Conservation (phyloP, 2,888 invertebrate species). For the Mellilla xanthometata region DNA sequence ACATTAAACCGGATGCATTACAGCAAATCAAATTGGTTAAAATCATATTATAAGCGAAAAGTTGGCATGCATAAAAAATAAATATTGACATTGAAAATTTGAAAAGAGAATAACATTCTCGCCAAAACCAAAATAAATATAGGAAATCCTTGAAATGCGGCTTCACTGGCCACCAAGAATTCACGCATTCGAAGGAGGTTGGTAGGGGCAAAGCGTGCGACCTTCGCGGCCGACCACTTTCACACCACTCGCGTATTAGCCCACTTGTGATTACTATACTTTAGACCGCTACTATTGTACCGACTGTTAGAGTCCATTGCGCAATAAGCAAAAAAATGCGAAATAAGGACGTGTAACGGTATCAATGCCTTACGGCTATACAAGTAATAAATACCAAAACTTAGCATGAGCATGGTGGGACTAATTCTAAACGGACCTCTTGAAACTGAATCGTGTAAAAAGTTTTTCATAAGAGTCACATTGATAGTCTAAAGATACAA, state of each 20-base stretch:
- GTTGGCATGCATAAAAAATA: too few species aligned
- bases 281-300: slow-evolving; percentile 51
- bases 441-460: too few species aligned
- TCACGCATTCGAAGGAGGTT: neutral
- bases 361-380: neutral
- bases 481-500: too few species aligned
- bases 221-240: slow-evolving; percentile 66
- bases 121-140: too few species aligned
- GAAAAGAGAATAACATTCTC: too few species aligned
- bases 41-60: too few species aligned
- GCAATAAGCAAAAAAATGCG: slow-evolving; percentile 38
- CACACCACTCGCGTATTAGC: slow-evolving; percentile 60
- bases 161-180: neutral
- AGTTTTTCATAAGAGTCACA: too few species aligned
- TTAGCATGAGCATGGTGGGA: too few species aligned
- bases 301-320: slow-evolving; percentile 37
- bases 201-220: slow-evolving; percentile 38
- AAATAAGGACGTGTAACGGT: slow-evolving; percentile 21
- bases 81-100: too few species aligned
- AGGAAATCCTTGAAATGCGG: neutral
- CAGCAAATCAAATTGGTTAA: too few species aligned
- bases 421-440: too few species aligned
- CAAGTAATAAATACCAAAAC: neutral
- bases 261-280: slow-evolving; percentile 53
- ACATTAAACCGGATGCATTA: too few species aligned